A percentile compares a stretch with the other conserved stretches of the same genome.
Conservation (phyloP, 2,797 vertebrate species). For the Helicolenus hilgendorfi region DNA sequence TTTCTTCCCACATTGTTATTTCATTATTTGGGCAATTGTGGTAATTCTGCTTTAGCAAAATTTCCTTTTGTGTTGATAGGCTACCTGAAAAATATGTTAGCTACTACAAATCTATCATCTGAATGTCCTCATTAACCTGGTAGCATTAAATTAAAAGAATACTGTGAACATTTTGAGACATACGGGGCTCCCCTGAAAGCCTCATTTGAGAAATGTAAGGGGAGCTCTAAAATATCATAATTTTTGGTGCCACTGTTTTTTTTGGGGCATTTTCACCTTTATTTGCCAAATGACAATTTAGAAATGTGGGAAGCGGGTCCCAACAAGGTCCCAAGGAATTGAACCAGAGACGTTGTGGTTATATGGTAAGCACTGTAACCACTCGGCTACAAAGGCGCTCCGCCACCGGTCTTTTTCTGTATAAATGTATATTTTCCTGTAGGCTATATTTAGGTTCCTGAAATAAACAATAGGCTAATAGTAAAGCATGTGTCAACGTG, state of each 20-base stretch:
- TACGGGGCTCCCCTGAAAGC: too few species aligned
- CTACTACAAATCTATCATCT: not conserved
- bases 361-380: not conserved
- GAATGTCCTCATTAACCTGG: not conserved
- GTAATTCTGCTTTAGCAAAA: not conserved
- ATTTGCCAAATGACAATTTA: not conserved
- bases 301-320: not conserved
- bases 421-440: not conserved
- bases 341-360: not conserved
- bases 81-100: not conserved
- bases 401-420: not conserved
- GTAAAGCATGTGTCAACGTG: not conserved
- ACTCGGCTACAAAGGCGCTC: not conserved
- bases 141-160: not conserved
- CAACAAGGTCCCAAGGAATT: too few species aligned
- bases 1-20: not conserved
- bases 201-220: too few species aligned
- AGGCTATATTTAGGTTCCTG: not conserved
- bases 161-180: too few species aligned
- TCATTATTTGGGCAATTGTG: not conserved
- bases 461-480: not conserved
- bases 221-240: too few species aligned
- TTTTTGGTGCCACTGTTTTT: too few species aligned
- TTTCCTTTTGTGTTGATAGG: rapidly evolving
- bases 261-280: not conserved